Evolutionary conservation across 2,797 vertebrate species (phyloP).

Genomic region (Paedocypris micromegethes): DNA sequence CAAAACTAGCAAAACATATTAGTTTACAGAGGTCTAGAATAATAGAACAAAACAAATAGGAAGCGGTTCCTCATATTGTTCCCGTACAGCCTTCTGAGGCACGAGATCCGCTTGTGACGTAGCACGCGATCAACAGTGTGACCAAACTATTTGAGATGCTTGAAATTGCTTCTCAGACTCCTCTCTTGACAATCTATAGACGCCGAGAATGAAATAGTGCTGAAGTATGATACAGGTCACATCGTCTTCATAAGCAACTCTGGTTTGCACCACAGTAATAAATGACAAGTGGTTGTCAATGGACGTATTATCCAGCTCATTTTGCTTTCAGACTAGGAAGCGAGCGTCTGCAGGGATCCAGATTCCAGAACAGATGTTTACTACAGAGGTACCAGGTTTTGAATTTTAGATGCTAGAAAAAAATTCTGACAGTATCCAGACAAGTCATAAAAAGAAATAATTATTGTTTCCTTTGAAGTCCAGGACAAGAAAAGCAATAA

Average conservation of each 20-base stretch:
- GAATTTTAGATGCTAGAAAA: too few species aligned
- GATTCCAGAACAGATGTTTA: too few species aligned
- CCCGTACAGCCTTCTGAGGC: not conserved
- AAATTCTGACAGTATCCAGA: too few species aligned
- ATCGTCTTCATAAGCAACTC: not conserved
- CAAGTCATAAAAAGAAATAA: too few species aligned
- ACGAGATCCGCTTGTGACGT: not conserved
- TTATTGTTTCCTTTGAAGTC: too few species aligned
- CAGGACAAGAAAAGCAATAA: too few species aligned
- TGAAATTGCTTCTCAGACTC: not conserved
- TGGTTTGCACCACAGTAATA: not conserved
- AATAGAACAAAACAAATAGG: not conserved
- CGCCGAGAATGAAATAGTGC: not conserved
- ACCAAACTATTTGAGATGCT: not conserved
- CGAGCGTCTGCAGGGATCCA: too few species aligned
- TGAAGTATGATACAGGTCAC: not conserved
- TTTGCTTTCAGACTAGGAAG: too few species aligned
- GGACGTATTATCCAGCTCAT: too few species aligned
- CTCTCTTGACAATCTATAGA: not conserved
- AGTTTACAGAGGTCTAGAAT: not conserved
- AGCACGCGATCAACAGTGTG: not conserved
- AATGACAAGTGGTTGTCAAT: too few species aligned
- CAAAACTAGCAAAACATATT: conserved; percentile 1
- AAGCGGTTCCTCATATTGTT: not conserved
- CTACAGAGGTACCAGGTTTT: too few species aligned